These are phyloP conservation scores for Linyphia triangularis DNA, from an alignment of 2,888 invertebrate genomes.

Conservation along the genomic window DNA sequence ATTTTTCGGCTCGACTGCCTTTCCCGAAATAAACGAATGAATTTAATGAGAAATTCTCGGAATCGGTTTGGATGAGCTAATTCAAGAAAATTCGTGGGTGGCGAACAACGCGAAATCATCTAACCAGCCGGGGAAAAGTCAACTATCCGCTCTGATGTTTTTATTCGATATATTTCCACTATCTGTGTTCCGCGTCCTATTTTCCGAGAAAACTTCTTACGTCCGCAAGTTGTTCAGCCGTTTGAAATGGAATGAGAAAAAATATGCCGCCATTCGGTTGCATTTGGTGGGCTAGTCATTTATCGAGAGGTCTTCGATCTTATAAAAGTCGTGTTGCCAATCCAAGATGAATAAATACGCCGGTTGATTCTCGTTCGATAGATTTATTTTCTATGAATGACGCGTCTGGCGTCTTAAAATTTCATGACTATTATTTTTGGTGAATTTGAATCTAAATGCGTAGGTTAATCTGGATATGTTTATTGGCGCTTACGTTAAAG, in stretches of 20 bases:
- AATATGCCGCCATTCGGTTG: constrained; percentile 14
- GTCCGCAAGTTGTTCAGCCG: constrained; percentile 31
- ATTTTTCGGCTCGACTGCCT: background rate
- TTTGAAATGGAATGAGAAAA: background rate
- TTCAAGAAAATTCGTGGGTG: background rate
- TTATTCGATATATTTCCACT: too few relatives aligned
- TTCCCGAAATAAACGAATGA: background rate
- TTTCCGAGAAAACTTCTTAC: background rate
- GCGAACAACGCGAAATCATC: background rate
- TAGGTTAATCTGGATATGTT: too few relatives aligned
- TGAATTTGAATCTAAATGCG: too few relatives aligned
- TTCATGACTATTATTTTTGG: too few relatives aligned
- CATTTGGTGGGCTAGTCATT: constrained; percentile 18
- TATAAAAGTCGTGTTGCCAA: background rate
- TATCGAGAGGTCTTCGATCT: constrained; percentile 58
- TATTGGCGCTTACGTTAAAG: too few relatives aligned
- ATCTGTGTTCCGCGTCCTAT: constrained; percentile 1
- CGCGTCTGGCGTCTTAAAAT: too few relatives aligned
- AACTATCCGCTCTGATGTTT: background rate
- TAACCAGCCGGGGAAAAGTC: constrained; percentile 48
- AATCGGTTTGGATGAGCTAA: background rate
- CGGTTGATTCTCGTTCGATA: background rate
- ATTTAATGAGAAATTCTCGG: background rate
- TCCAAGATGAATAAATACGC: background rate
- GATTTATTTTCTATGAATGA: too few relatives aligned